Conservation (phyloP, 2,113 vertebrate species). For the Hucho hucho region DNA sequence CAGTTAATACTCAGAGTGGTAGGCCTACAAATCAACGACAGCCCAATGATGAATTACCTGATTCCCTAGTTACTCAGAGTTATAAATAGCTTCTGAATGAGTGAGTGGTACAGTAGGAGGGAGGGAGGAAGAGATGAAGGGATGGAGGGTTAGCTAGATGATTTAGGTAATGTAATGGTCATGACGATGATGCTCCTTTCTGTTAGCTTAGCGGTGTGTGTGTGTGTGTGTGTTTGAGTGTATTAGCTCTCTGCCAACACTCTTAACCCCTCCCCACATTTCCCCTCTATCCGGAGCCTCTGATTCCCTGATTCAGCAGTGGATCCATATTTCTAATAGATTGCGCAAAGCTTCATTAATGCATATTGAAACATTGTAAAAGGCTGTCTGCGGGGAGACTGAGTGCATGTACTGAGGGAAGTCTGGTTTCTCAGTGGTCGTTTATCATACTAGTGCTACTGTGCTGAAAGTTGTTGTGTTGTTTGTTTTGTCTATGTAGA, state of each 20-base stretch:
- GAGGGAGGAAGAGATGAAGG: not conserved
- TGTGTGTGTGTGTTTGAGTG: not conserved
- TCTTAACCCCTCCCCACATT: not conserved
- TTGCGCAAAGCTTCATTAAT: slow-evolving; percentile 10
- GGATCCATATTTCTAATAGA: slow-evolving; percentile 44
- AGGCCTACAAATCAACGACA: no score
- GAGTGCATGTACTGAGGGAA: not conserved
- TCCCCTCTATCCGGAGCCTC: not conserved
- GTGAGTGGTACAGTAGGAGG: no score
- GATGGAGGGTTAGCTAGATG: not conserved
- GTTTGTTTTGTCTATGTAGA: no score
- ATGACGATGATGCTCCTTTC: not conserved
- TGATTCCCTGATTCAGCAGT: slow-evolving; percentile 31
- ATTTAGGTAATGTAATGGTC: slow-evolving; percentile 38
- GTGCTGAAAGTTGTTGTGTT: no score
- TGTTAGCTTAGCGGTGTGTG: not conserved
- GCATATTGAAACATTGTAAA: not conserved
- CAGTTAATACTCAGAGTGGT: not conserved
- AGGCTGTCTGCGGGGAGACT: not conserved
- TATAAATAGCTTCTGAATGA: no score
- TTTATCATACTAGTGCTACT: not conserved
- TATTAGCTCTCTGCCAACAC: slow-evolving; percentile 23
- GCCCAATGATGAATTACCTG: not conserved
- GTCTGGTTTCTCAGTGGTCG: not conserved
- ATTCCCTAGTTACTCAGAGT: no score